Evolutionary conservation across 2,113 vertebrate species (phyloP), one percentile per base, ranked within the genome.

Genomic region (Pseudonaja textilis): DNA sequence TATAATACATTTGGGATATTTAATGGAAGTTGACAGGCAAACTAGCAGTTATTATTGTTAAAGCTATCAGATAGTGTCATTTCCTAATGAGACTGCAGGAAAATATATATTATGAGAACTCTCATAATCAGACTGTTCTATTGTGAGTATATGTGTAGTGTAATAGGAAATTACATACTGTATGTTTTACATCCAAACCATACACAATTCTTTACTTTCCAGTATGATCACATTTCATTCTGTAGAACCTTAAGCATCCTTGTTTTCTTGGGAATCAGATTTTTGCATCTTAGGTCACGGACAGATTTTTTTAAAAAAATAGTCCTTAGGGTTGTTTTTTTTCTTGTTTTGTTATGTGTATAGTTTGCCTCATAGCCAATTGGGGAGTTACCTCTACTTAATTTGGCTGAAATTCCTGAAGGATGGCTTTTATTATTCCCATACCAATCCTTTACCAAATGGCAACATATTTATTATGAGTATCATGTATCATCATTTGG

Each of bases 81-180:
- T 45, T 45, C 45, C 54, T 4, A 55, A 55, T 55, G 54, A 18
- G 54, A 55, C 16, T 55, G 54, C 54, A 54, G 52, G 52, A 16
- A 54, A 3, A 54, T 55, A 50, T 50, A 50, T 50, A 50, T 50
- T 50, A 50, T 55, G 90, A 59, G 92, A 96, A 95, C 94, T 96
- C 96, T 97, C 96, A 96, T 95, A 95, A 96, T 96, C 94, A 92
- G 95, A 96, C 92, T 92, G 96, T 94, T 89, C 96, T 93, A 89
- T 3, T 74, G 95, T 96, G 96, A 96, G 91, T 91, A 89, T 88
- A 88, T 90, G 26, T 93, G 93, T 95, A 92, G 90, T 85, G 92
- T 94, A 94, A 90, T 61, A 89, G 93, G 91, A 94, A 93, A 94
- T 90, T 0, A 0, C 93, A 90, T 94, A 95, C 95, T 94, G 29